Percentiles rank a stretch among this genome's conserved stretches.
phyloP scores from a whole-genome alignment of 2,888 invertebrate genomes.

The Trisateles emortualis region DNA sequence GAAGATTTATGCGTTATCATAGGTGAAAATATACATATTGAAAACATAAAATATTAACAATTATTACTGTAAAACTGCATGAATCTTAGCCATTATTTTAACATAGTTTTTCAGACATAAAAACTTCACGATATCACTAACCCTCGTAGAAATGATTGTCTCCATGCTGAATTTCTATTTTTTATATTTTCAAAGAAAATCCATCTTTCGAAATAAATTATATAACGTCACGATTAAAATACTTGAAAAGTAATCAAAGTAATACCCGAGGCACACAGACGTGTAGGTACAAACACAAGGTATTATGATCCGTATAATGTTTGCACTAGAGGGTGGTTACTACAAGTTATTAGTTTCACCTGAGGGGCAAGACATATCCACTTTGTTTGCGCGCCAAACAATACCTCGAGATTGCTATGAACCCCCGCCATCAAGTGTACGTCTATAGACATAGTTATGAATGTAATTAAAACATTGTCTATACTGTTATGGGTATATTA shows the following conservation, averaged over 20 bases:
- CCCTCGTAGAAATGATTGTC: too few relatives aligned
- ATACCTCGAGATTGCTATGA: constrained; percentile 72
- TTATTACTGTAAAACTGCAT: too few relatives aligned
- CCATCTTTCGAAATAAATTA: too few relatives aligned
- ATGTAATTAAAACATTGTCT: constrained; percentile 42
- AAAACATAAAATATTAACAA: too few relatives aligned
- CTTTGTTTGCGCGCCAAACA: constrained; percentile 75
- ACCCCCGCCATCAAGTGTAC: constrained; percentile 41
- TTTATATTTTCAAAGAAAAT: too few relatives aligned
- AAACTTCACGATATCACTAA: too few relatives aligned
- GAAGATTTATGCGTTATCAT: too few relatives aligned
- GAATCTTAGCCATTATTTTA: too few relatives aligned
- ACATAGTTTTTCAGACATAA: too few relatives aligned
- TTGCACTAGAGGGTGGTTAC: constrained; percentile 34
- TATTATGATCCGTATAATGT: constrained; percentile 21
- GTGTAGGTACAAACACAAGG: constrained; percentile 9
- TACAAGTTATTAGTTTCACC: constrained; percentile 78
- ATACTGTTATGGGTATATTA: constrained; percentile 5
- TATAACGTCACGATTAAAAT: too few relatives aligned
- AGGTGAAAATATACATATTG: too few relatives aligned
- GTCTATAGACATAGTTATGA: constrained; percentile 18
- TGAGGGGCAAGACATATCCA: constrained; percentile 64
- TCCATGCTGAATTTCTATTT: too few relatives aligned
- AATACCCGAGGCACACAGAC: neutral
- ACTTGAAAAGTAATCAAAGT: neutral